Conservation (phyloP, 2,113 vertebrate genomes). For the Oryzias melastigma region DNA sequence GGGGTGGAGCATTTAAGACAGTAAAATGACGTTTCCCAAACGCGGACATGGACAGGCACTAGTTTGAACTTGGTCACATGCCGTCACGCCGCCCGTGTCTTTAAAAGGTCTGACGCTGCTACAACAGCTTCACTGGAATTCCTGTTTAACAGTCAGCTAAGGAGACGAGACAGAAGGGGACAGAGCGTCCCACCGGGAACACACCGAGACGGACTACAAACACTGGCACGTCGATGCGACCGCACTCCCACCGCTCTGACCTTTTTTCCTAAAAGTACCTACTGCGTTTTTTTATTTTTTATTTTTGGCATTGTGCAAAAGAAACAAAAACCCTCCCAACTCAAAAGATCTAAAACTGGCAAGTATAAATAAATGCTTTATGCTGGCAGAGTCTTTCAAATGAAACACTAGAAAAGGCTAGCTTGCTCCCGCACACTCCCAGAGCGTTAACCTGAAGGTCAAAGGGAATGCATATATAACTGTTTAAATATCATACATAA, state of each 20-base stretch:
- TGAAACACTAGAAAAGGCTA: slow-evolving; percentile 58
- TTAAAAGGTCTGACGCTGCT: slow-evolving; percentile 20
- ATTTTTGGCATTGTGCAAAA: slow-evolving; percentile 76
- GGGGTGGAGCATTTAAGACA: slow-evolving; percentile 26
- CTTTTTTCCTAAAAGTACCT: slow-evolving; percentile 48
- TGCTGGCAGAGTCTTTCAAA: slow-evolving; percentile 32
- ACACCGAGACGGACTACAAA: slow-evolving; percentile 17
- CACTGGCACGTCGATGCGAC: slow-evolving; percentile 34
- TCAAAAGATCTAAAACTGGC: slow-evolving; percentile 38
- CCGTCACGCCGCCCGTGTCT: slow-evolving; percentile 20
- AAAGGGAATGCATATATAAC: slow-evolving; percentile 59
- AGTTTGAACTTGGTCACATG: slow-evolving; percentile 36
- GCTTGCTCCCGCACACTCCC: slow-evolving; percentile 50
- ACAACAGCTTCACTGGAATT: slow-evolving; percentile 10
- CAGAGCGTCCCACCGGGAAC: slow-evolving; percentile 14
- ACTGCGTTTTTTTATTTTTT: neutral
- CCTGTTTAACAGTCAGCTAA: slow-evolving; percentile 34
- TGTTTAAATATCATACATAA: slow-evolving; percentile 72
- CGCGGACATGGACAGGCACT: slow-evolving; percentile 48
- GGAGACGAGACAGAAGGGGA: slow-evolving; percentile 8
- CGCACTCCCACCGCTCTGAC: slow-evolving; percentile 39
- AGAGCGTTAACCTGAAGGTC: slow-evolving; percentile 56
- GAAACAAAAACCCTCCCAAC: slow-evolving; percentile 23
- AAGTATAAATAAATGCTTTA: slow-evolving; percentile 53
- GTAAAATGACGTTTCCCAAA: slow-evolving; percentile 9